Base-by-base conservation (phyloP, 2,888 invertebrate species). In the Urechis unicinctus region DNA sequence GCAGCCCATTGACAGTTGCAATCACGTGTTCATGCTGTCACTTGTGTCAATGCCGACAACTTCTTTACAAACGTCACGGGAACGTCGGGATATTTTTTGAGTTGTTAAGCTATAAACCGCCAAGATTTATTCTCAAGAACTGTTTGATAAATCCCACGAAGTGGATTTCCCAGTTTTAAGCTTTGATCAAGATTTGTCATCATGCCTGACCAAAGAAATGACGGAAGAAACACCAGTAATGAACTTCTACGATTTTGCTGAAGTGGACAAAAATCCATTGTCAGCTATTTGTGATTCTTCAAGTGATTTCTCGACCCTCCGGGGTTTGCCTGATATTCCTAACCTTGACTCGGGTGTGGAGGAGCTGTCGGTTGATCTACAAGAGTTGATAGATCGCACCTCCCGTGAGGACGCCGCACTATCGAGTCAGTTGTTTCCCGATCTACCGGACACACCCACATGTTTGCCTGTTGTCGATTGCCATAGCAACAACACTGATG, bases 301-400 rank as follows among this genome's bases (percentile, higher is more conserved):
- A 9, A 13, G 9, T 17, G 36, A 36, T 13, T 17, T 36, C n/a
- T 6, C 22, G 6, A 5, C 22, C 22, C 22, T 50, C 5, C n/a
- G n/a, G 9, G 25, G 9, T 5, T 21, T 49, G 4, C 13, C 22
- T 17, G 92, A 92, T 77, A n/a, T n/a, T n/a, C n/a, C n/a, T n/a
- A n/a, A n/a, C n/a, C n/a, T n/a, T n/a, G n/a, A n/a, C n/a, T n/a
- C n/a, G n/a, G n/a, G n/a, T n/a, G 84, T 94, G 71, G 91, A 91
- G 61, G 94, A 94, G 80, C 91, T 93, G 77, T 90, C 91, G 63
- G 82, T 94, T 72, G 93, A 94, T 74, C 82, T 94, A 64, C 91
- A 93, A 74, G 88, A 90, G 78, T 84, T 94, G 70, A 92, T 94
- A 73, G 80, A 63, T 49, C 45, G 52, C 13, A 54, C 57, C 89